phyloP scores from a whole-genome alignment of 1,140 invertebrate genomes.

The Aphelinus certus region DNA sequence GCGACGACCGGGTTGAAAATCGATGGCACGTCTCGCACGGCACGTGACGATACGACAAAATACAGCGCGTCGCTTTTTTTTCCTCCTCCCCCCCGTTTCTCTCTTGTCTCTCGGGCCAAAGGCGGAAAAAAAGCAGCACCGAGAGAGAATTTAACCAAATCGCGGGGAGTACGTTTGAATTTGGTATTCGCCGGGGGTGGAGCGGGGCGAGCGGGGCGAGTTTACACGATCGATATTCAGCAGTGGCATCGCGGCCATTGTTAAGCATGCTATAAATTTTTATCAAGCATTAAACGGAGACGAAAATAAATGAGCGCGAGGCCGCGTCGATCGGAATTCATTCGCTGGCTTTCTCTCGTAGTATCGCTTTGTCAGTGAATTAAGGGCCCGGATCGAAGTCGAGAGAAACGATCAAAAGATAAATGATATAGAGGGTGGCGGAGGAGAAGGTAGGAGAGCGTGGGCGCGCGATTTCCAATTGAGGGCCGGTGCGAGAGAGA shows the following conservation, averaged over 20 bases:
- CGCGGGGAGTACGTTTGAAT: neutral
- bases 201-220: no score
- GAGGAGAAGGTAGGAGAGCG: neutral
- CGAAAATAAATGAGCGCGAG: no score
- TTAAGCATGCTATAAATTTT: no score
- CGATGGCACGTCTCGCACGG: neutral
- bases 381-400: neutral
- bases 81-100: neutral
- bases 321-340: no score
- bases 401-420: conserved; percentile 8
- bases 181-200: neutral
- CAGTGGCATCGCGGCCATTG: no score
- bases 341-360: no score
- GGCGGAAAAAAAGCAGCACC: neutral
- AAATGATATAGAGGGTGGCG: neutral
- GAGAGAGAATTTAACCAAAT: neutral
- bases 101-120: neutral
- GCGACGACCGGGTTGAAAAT: neutral
- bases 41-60: neutral
- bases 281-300: no score
- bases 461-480: neutral
- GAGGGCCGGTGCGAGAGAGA: no score
- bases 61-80: neutral
- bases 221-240: no score
- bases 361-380: neutral